Conservation (phyloP, 2,888 invertebrate species). For the Rhynchonema sp. region DNA sequence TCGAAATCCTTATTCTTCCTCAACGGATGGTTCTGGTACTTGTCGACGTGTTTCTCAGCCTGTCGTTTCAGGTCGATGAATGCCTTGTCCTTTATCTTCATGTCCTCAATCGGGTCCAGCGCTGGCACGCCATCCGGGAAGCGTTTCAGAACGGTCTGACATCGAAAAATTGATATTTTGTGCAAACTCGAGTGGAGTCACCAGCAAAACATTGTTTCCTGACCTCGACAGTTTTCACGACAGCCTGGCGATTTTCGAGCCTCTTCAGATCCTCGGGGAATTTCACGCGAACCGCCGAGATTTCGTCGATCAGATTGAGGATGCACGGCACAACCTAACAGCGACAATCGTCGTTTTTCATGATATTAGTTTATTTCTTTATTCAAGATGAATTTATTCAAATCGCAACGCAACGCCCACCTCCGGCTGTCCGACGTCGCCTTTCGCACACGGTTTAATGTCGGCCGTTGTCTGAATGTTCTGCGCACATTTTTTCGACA, state of each 20-base stretch:
- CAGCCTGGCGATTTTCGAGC: slow-evolving; percentile 59
- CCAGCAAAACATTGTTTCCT: too few species aligned
- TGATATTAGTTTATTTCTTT: too few species aligned
- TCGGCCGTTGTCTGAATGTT: slow-evolving; percentile 29
- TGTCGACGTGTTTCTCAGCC: slow-evolving; percentile 59
- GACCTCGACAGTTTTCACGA: slow-evolving; percentile 54
- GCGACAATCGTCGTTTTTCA: too few species aligned
- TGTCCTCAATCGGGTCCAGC: slow-evolving; percentile 78
- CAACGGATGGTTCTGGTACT: slow-evolving; percentile 58
- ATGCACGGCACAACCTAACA: slow-evolving; percentile 51
- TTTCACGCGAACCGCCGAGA: slow-evolving; percentile 72
- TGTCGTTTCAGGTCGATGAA: slow-evolving; percentile 21
- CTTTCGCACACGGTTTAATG: slow-evolving; percentile 36
- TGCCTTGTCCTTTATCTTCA: slow-evolving; percentile 63
- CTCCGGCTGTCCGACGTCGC: slow-evolving; percentile 59
- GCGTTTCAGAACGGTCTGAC: slow-evolving; percentile 61
- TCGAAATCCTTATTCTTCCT: slow-evolving; percentile 53
- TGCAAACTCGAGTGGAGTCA: background rate
- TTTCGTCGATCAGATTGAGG: slow-evolving; percentile 56
- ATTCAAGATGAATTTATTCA: too few species aligned
- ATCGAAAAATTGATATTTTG: background rate
- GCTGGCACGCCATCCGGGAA: slow-evolving; percentile 70
- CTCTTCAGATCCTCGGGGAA: slow-evolving; percentile 73
- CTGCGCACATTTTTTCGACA: slow-evolving; percentile 45
- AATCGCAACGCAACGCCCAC: slow-evolving; percentile 32